A percentile compares a stretch with the other conserved stretches of the same genome.
These are phyloP conservation scores for Mormyrops boulengeri DNA, from an alignment of 2,797 vertebrate genomes.

Conservation along the genomic window DNA sequence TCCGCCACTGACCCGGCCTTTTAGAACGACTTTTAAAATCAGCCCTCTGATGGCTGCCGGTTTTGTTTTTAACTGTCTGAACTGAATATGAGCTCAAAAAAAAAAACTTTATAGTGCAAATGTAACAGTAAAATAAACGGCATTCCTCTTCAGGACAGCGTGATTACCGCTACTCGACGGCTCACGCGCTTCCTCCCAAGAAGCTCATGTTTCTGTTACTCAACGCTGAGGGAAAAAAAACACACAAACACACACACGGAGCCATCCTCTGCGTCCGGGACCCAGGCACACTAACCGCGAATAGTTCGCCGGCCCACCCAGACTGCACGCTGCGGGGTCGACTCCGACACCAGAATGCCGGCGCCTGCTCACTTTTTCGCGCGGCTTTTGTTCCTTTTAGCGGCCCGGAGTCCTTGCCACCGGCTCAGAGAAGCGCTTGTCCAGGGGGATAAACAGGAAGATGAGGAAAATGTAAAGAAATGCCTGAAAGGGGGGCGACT, in stretches of 20 bases:
- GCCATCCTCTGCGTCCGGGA: background rate
- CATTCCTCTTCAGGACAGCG: background rate
- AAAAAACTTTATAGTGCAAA: background rate
- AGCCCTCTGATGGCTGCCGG: background rate
- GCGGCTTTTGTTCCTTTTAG: background rate
- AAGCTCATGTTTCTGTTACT: background rate
- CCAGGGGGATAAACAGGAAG: background rate
- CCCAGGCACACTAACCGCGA: background rate
- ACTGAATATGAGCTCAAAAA: background rate
- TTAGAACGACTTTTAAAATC: background rate
- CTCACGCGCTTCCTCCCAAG: background rate
- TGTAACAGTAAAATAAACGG: background rate
- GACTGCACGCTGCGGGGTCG: background rate
- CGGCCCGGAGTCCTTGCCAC: background rate
- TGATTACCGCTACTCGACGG: background rate
- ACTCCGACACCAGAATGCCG: background rate
- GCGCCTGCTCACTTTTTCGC: background rate
- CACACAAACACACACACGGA: background rate
- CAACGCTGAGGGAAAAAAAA: background rate
- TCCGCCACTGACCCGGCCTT: background rate
- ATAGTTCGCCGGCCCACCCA: background rate
- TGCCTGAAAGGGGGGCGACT: background rate
- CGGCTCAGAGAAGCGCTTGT: background rate
- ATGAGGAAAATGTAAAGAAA: background rate
- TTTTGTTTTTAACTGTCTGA: background rate